phyloP scores from a whole-genome alignment of 2,113 vertebrate species.

The Equus przewalskii region DNA sequence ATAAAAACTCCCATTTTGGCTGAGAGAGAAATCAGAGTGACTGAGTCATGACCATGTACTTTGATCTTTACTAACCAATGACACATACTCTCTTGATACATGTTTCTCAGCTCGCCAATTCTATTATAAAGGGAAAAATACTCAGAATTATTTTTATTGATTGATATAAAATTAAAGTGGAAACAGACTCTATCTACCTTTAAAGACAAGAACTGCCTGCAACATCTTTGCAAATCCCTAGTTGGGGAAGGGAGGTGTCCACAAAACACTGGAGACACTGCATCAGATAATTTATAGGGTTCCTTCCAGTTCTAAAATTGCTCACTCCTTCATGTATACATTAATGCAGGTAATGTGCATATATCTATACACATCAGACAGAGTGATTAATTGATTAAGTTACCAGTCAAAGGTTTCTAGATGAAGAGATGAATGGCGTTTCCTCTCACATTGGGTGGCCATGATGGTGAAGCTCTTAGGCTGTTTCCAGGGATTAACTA shows the following conservation, averaged over 20 bases:
- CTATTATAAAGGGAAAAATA: background rate
- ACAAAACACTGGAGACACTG: background rate
- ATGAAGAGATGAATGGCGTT: background rate
- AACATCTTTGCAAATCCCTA: background rate
- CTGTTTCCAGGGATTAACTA: background rate
- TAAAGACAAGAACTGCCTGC: background rate
- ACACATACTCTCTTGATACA: background rate
- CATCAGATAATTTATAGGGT: background rate
- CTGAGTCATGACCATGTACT: background rate
- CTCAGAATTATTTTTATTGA: background rate
- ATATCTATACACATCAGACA: background rate
- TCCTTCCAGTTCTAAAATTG: background rate
- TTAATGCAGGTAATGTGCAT: background rate
- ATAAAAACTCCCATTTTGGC: background rate
- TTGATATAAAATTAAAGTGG: slow-evolving; percentile 24
- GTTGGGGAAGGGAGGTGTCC: background rate
- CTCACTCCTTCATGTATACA: background rate
- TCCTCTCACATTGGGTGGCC: background rate
- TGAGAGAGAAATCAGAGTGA: background rate
- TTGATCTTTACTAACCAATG: background rate
- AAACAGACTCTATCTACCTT: background rate
- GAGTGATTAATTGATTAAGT: background rate
- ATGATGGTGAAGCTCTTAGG: background rate
- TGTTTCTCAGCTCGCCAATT: slow-evolving; percentile 14
- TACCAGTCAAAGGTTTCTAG: background rate